phyloP scores from a whole-genome alignment of 53 echinoderm and acorn worm genomes.

The Holothuria scabra region DNA sequence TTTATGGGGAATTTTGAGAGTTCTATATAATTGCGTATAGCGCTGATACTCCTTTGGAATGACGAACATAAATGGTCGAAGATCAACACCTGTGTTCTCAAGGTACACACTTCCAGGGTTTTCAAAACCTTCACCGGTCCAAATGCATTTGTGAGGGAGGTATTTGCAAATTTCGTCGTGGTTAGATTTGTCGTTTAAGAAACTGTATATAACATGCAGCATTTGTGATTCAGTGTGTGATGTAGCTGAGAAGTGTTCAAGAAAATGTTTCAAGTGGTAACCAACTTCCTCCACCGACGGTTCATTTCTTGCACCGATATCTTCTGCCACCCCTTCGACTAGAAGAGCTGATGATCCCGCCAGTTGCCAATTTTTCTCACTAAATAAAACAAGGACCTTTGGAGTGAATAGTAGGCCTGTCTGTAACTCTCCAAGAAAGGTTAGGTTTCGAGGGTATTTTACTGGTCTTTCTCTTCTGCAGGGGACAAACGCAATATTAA shows the following conservation, averaged over 20 bases:
- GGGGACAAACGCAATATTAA: slow-evolving; percentile 55
- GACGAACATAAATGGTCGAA: slow-evolving; percentile 50
- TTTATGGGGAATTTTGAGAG: neutral
- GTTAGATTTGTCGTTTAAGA: neutral
- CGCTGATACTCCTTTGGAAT: slow-evolving; percentile 11
- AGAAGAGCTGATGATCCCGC: slow-evolving; percentile 9
- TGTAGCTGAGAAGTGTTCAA: neutral
- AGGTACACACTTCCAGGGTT: neutral
- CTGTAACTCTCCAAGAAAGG: slow-evolving; percentile 44
- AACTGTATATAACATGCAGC: slow-evolving; percentile 11
- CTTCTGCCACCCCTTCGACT: neutral
- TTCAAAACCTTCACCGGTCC: slow-evolving; percentile 9
- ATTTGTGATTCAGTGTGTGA: neutral
- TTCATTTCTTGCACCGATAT: neutral
- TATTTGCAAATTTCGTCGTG: neutral
- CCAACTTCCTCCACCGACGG: slow-evolving; percentile 24
- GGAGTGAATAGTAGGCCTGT: neutral
- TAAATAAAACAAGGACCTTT: neutral
- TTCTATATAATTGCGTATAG: slow-evolving; percentile 3
- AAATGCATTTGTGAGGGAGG: slow-evolving; percentile 29
- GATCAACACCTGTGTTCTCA: slow-evolving; percentile 24
- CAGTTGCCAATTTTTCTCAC: neutral
- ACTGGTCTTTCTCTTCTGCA: slow-evolving; percentile 47
- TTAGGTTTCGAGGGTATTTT: slow-evolving; percentile 42
- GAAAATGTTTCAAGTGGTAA: neutral